Base-by-base conservation (phyloP, 30 jellyfish, hydroid and myxozoan species). In the Haliclystus octoradiatus region DNA sequence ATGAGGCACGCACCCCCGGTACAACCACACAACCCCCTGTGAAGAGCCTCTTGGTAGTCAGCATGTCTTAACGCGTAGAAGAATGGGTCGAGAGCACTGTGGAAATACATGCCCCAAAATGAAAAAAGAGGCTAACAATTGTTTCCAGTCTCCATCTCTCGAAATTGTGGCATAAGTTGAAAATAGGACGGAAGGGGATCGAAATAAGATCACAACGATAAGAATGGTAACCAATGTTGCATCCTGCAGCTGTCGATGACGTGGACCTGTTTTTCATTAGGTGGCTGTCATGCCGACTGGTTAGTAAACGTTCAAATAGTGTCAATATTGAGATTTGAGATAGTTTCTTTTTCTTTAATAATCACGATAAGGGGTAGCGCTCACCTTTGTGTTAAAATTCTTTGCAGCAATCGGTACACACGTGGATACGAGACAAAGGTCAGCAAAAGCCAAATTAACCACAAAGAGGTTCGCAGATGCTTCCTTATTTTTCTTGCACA, bases 1-100 rank as follows among this genome's bases (percentile, higher is more conserved):
- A n/a, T n/a, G n/a, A n/a, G n/a, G n/a, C n/a, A n/a, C n/a, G n/a
- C n/a, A n/a, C n/a, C n/a, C n/a, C n/a, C n/a, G n/a, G n/a, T n/a
- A n/a, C n/a, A n/a, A n/a, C n/a, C n/a, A n/a, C n/a, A n/a, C n/a
- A n/a, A n/a, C n/a, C n/a, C n/a, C n/a, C n/a, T n/a, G n/a, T n/a
- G n/a, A n/a, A n/a, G n/a, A 19, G 57, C 57, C 14, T 9, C 57
- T 40, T 40, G 57, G 57, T 65, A 82, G 28, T 82, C 94, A 0
- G 83, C 88, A 31, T 82, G 88, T 2, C 80, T 87, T 31, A 82
- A 50, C 0, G 88, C 94, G 66, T 82, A 82, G 2, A 73, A 63
- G 33, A 82, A 82, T 57, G 94, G 94, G 32, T 82, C 94, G 74
- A 80, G 49, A 30, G 94, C 87, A 49, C 86, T 84, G 26, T 82